Base-by-base conservation (phyloP, 1,140 invertebrate genomes). In the Heliothis virescens region DNA sequence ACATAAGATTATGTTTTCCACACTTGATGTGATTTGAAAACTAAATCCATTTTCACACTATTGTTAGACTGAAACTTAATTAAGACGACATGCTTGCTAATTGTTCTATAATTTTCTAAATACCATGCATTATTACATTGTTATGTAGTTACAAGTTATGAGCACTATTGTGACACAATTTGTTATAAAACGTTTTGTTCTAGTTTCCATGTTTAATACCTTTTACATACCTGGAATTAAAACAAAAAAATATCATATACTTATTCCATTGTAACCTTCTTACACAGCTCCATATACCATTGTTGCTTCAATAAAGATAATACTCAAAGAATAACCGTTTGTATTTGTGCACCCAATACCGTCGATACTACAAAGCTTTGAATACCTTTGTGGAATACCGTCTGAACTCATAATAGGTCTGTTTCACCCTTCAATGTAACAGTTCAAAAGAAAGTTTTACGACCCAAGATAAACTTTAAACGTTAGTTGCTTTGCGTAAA, bases 371-470 rank as follows among this genome's bases (percentile, higher is more conserved):
- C 41, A 50, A 65, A 65, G 34, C 3, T 67, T 48, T n/a, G 21
- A 59, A 59, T 15, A 18, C n/a, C 41, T 48, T 72, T 72, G 9
- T 55, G 9, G 5, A 47, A 16, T 29, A n/a, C 15, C 26, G 69
- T 18, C 12, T 13, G 1, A 52, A 18, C 15, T 4, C 16, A 67
- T 67, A 67, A 67, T 67, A 41, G 41, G 29, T 41, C 47, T 9
- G 34, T 2, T 72, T 76, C 73, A 29, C 34, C 59, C 59, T 67
- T 74, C 5, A 62, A 50, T 48, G 26, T 63, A 84, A 80, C 74
- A 73, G 74, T 82, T 71, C 73, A 48, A 83, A 85, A 87, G 84
- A 86, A 79, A 82, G 86, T 83, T 85, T 83, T 85, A 87, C 76
- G 57, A 71, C 48, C 18, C 34, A 63, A 76, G 71, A 82, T 83